Evolutionary conservation across 2,113 vertebrate genomes (phyloP).

Genomic region (Sula dactylatra): DNA sequence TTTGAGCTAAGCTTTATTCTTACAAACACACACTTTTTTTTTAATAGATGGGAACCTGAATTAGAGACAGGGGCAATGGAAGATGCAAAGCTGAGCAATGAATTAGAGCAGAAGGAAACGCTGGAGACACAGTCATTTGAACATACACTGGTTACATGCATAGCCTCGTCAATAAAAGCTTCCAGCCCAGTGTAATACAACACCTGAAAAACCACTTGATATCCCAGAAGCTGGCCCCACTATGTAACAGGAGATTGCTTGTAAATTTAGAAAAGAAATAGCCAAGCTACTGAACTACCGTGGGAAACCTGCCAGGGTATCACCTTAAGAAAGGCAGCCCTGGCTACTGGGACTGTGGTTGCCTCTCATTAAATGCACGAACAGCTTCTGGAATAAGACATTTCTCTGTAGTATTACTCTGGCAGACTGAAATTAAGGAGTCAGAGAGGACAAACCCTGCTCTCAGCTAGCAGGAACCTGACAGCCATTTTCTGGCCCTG

Average conservation of each 20-base stretch:
- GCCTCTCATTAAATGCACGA: constrained; percentile 44
- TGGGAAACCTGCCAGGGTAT: constrained; percentile 59
- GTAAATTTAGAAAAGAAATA: constrained; percentile 65
- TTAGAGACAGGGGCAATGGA: background rate
- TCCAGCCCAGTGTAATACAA: constrained; percentile 41
- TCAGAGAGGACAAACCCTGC: constrained; percentile 21
- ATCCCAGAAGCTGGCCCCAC: constrained; percentile 48
- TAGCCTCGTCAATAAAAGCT: constrained; percentile 45
- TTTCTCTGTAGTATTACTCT: constrained; percentile 31
- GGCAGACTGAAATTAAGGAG: constrained; percentile 24
- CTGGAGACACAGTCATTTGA: background rate
- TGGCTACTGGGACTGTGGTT: constrained; percentile 48
- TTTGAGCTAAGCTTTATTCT: background rate
- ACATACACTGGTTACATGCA: background rate
- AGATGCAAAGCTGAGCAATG: background rate
- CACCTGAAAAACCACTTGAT: constrained; percentile 63
- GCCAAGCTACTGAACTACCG: constrained; percentile 59
- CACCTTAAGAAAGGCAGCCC: constrained; percentile 51
- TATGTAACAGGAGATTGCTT: constrained; percentile 64
- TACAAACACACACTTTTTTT: background rate
- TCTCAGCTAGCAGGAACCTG: constrained; percentile 18
- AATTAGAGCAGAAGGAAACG: background rate
- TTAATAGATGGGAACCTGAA: background rate
- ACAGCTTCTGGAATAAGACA: constrained; percentile 50
- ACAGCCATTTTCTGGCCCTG: constrained; percentile 23